A percentile compares a stretch with the other conserved stretches of the same genome.
phyloP scores from a whole-genome alignment of 2,888 invertebrate species.

The Euphydryas editha region DNA sequence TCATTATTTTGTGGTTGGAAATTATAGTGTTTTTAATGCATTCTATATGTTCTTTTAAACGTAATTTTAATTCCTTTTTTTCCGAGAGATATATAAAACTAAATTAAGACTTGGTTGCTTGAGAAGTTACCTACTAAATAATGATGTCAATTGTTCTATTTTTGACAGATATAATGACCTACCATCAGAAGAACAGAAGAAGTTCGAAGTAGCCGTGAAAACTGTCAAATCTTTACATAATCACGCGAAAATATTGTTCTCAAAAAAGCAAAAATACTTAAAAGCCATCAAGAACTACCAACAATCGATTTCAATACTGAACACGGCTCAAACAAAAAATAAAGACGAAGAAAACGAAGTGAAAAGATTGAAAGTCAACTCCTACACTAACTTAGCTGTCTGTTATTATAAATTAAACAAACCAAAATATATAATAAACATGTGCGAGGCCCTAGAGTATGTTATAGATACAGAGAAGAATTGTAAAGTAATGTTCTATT shows the following conservation, averaged over 20 bases:
- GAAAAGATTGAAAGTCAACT: slow-evolving; percentile 58
- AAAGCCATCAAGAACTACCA: slow-evolving; percentile 66
- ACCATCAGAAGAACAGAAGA: slow-evolving; percentile 64
- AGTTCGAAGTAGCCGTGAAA: slow-evolving; percentile 59
- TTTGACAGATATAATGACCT: slow-evolving; percentile 68
- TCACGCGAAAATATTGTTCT: slow-evolving; percentile 61
- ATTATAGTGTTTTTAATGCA: no score
- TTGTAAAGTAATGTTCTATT: slow-evolving; percentile 70
- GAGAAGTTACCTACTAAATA: neutral
- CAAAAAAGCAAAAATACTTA: slow-evolving; percentile 52
- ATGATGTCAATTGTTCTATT: neutral
- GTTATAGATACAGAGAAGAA: slow-evolving; percentile 62
- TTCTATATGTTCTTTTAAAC: no score
- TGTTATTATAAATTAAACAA: slow-evolving; percentile 70
- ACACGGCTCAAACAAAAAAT: slow-evolving; percentile 55
- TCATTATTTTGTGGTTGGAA: no score
- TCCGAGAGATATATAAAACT: no score
- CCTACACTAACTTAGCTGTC: slow-evolving; percentile 66
- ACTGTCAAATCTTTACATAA: slow-evolving; percentile 63
- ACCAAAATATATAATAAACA: slow-evolving; percentile 64
- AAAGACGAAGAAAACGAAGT: slow-evolving; percentile 54
- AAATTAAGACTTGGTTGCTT: no score
- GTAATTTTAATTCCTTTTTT: no score
- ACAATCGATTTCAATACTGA: slow-evolving; percentile 60
- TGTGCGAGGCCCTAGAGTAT: slow-evolving; percentile 66